Conservation (phyloP, 2,113 vertebrate genomes). For the Saccopteryx leptura region DNA sequence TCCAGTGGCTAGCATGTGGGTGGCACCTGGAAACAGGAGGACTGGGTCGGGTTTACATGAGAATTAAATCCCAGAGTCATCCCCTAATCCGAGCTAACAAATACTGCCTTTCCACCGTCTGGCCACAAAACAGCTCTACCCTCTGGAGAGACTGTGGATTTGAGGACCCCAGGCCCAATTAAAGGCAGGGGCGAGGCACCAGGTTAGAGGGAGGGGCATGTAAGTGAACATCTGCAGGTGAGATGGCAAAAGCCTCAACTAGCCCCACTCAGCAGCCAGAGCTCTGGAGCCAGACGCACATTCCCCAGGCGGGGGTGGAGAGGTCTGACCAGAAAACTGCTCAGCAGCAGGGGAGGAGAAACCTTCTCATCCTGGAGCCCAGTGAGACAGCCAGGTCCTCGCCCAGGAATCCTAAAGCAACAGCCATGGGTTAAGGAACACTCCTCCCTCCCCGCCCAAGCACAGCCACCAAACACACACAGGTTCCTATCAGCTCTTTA, state of each 20-base stretch:
- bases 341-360: not conserved
- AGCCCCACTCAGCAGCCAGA: not conserved
- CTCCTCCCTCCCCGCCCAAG: not conserved
- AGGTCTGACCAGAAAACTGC: not conserved
- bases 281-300: not conserved
- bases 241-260: not conserved
- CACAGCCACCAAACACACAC: not conserved
- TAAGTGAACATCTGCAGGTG: not conserved
- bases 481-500: not conserved
- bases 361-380: not conserved
- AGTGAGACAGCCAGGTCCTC: not conserved
- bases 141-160: not conserved
- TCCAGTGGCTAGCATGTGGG: not conserved
- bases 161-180: not conserved
- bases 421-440: not conserved
- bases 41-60: not conserved
- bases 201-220: not conserved
- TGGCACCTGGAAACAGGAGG: not conserved
- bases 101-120: not conserved
- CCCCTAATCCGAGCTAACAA: fast-evolving
- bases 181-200: not conserved
- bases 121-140: not conserved
- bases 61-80: not conserved
- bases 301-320: not conserved
- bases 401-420: not conserved